A percentile compares a stretch with the other conserved stretches of the same genome.
These are phyloP conservation scores for Boleophthalmus pectinirostris DNA, from an alignment of 2,113 vertebrate genomes.

Conservation along the genomic window DNA sequence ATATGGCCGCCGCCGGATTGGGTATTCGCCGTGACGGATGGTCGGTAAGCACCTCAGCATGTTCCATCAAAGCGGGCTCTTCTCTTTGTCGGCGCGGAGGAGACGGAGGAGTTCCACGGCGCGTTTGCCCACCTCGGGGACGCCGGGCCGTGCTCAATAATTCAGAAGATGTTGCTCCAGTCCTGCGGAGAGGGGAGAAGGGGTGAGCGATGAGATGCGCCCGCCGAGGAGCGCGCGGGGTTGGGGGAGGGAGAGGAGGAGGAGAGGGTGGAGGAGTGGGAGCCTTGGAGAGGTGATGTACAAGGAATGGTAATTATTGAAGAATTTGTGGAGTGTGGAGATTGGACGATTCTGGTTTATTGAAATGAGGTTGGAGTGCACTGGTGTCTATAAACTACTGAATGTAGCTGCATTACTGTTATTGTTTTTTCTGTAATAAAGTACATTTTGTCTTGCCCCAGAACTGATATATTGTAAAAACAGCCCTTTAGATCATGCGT, in stretches of 20 bases:
- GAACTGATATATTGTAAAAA: too few species aligned
- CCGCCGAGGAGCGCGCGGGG: slow-evolving; percentile 12
- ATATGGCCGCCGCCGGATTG: slow-evolving; percentile 48
- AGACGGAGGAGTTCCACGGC: slow-evolving; percentile 66
- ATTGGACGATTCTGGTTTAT: neutral
- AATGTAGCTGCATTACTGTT: neutral
- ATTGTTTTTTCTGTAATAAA: neutral
- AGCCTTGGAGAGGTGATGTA: neutral
- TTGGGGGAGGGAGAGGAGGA: neutral
- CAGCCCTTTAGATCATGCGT: too few species aligned
- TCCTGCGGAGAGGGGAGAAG: slow-evolving; percentile 62
- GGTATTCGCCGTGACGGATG: slow-evolving; percentile 60
- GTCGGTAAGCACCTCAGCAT: slow-evolving; percentile 64
- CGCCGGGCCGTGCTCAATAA: slow-evolving; percentile 60
- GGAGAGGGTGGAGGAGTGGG: neutral
- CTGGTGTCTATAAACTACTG: neutral
- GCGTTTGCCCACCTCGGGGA: slow-evolving; percentile 55
- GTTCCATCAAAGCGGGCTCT: slow-evolving; percentile 56
- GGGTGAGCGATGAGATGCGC: slow-evolving; percentile 62
- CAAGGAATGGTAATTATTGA: slow-evolving; percentile 4
- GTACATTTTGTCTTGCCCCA: too few species aligned
- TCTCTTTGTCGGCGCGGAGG: slow-evolving; percentile 55
- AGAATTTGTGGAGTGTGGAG: neutral
- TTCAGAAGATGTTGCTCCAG: slow-evolving; percentile 67
- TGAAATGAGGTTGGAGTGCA: neutral